phyloP scores from a whole-genome alignment of 2,797 vertebrate species.

The Enteromius trimaculatus region DNA sequence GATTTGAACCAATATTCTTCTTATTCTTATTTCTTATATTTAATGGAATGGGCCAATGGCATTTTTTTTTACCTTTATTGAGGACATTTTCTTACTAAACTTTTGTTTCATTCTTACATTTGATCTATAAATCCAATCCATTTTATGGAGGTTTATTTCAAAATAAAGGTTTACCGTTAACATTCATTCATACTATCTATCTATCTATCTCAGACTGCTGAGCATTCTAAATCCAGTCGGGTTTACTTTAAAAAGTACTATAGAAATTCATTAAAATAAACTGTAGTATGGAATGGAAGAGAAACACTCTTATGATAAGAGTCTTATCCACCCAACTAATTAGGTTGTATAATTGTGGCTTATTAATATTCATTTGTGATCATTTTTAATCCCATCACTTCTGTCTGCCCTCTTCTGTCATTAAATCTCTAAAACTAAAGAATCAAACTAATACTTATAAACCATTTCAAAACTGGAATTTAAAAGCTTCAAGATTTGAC shows the following conservation, averaged over 20 bases:
- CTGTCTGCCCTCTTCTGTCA: background rate
- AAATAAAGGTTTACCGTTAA: conserved; percentile 5
- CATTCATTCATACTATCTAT: background rate
- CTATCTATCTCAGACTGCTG: background rate
- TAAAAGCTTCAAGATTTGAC: no score
- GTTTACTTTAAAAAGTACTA: background rate
- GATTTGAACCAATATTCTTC: no score
- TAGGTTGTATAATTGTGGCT: background rate
- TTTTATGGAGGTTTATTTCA: background rate
- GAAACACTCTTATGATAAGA: background rate
- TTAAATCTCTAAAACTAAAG: background rate
- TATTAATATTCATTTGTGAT: background rate
- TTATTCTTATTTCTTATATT: no score
- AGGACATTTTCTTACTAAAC: no score
- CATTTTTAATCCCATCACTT: background rate
- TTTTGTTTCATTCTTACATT: no score
- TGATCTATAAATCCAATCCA: no score
- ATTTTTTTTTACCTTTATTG: no score
- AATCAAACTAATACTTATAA: background rate
- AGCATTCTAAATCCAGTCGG: background rate
- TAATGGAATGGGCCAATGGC: no score
- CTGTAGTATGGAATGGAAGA: no score
- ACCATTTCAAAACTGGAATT: background rate
- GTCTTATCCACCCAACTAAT: background rate
- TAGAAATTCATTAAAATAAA: background rate